phyloP scores from a whole-genome alignment of 2,113 vertebrate genomes.

The Echinops telfairi region DNA sequence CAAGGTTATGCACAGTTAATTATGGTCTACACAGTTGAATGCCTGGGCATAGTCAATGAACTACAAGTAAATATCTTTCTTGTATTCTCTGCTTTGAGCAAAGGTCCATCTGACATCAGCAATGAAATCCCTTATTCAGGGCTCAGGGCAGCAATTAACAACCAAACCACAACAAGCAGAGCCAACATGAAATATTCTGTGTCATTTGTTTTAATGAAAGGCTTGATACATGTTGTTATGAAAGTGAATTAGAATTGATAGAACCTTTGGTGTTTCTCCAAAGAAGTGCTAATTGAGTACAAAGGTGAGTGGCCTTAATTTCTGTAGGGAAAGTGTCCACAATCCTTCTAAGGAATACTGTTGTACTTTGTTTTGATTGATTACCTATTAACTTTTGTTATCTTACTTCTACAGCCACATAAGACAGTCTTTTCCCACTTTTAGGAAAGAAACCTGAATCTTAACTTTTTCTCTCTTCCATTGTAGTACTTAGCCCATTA shows the following conservation, averaged over 20 bases:
- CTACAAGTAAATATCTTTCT: too few species aligned
- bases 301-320: rapidly evolving
- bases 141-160: not conserved
- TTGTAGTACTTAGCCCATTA: rapidly evolving
- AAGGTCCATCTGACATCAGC: too few species aligned
- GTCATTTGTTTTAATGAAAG: not conserved
- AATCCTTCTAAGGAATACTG: too few species aligned
- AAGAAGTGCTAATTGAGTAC: not conserved
- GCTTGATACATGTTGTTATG: rapidly evolving
- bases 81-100: too few species aligned
- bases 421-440: not conserved
- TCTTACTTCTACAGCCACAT: not conserved
- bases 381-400: too few species aligned
- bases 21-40: too few species aligned
- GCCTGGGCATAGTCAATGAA: too few species aligned
- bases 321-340: too few species aligned
- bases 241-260: not conserved
- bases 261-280: not conserved
- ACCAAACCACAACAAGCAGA: too few species aligned
- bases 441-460: not conserved
- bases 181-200: too few species aligned
- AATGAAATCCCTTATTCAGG: too few species aligned
- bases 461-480: not conserved
- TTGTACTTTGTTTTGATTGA: not conserved
- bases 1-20: too few species aligned